Evolutionary conservation across 2,888 invertebrate genomes (phyloP), one percentile per base, ranked within the genome.

Genomic region (Aradus depressus): DNA sequence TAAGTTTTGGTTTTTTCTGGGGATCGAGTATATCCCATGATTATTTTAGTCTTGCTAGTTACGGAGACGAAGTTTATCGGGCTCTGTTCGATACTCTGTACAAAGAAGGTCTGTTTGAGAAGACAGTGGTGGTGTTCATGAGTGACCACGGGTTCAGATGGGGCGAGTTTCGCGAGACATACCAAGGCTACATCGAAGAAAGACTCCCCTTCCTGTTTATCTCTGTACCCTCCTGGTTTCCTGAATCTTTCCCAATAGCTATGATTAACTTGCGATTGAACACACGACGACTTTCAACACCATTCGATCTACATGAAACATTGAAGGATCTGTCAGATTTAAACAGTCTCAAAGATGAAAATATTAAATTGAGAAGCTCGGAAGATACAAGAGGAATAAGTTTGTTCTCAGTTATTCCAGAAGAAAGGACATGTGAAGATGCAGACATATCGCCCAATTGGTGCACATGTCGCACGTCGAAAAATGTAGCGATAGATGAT

Each of bases 101-200:
- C 31, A 60, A 66, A 0, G 64, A 70, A 2, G 71, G 73, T 2
- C 68, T 76, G 48, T 68, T 87, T 48, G 75, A 84, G 45, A 73
- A 77, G 22, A 86, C 87, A 0, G 72, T 79, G 37, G 61, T 90
- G 45, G 66, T 88, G 8, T 64, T 75, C 37, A 72, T 91, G 71
- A 91, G 91, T 66, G 93, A 93, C 64, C 93, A 93, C 63, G 93
- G 93, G 0, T 79, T 90, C 52, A 72, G 92, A 54, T 91, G 85
- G 81, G 92, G 91, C 2, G 74, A 74, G 5, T 88, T 90, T 60
- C 74, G 90, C 8, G 72, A 75, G 59, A 91, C 91, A 0, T 86
- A 84, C 66, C 87, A 91, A 68, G 88, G 88, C 2, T 74, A 81
- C 64, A 73, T 92, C 64, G 93, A 95, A 67, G 92, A 90, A 65